A percentile compares a stretch with the other conserved stretches of the same genome.
Conservation (phyloP, 1,140 invertebrate species). For the Pentalonia nigronervosa region DNA sequence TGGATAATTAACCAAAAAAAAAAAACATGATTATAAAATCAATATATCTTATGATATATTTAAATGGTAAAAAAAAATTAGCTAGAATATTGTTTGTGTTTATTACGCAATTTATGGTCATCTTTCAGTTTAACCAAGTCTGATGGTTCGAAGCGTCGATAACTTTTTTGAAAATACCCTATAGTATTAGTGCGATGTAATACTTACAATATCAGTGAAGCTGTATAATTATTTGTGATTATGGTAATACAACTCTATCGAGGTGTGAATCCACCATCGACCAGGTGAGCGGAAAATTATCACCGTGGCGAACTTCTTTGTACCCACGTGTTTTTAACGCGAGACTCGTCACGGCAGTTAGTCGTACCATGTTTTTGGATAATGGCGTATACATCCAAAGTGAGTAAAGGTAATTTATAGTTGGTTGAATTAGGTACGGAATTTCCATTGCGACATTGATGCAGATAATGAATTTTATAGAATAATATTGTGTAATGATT, state of each 20-base stretch:
- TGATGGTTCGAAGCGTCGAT: neutral
- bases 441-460: neutral
- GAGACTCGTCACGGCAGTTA: neutral
- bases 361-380: neutral
- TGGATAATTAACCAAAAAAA: neutral
- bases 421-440: neutral
- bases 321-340: neutral
- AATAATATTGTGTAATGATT: neutral
- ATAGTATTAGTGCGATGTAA: neutral
- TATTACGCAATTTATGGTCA: neutral
- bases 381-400: neutral
- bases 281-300: neutral
- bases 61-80: too few species aligned
- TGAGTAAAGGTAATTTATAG: neutral
- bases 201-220: neutral
- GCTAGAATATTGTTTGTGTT: neutral
- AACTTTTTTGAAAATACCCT: neutral
- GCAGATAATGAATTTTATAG: neutral
- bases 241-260: neutral
- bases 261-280: neutral
- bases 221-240: neutral
- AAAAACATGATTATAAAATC: neutral
- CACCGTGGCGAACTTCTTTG: neutral
- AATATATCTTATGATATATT: too few species aligned
- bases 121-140: neutral